Percentiles rank a stretch among this genome's conserved stretches.
These are phyloP conservation scores for Cryptophagus acutangulus DNA, from an alignment of 2,888 invertebrate species.

Conservation along the genomic window DNA sequence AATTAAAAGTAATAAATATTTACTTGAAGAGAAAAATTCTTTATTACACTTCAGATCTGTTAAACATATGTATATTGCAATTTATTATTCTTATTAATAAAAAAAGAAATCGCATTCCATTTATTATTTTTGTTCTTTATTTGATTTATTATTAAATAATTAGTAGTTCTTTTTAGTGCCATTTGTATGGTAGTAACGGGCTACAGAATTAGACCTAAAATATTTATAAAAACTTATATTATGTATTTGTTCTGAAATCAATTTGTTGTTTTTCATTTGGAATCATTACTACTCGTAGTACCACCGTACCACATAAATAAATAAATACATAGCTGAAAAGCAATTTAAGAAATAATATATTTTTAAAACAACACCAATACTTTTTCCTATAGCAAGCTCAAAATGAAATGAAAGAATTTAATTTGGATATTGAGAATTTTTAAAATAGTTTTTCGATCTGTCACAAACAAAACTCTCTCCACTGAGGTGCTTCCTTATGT, in stretches of 20 bases:
- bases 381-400: no score
- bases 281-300: background rate
- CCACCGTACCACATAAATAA: background rate
- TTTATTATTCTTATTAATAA: constrained; percentile 1
- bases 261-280: constrained; percentile 9
- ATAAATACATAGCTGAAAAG: background rate
- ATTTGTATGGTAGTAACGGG: constrained; percentile 37
- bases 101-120: constrained; percentile 36
- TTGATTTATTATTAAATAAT: no score
- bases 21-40: background rate
- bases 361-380: no score
- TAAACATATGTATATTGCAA: background rate
- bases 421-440: no score
- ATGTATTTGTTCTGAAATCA: constrained; percentile 8
- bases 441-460: no score
- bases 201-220: constrained; percentile 17
- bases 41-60: background rate
- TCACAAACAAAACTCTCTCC: no score
- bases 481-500: constrained; percentile 29
- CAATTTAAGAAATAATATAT: constrained; percentile 5
- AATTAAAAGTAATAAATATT: background rate
- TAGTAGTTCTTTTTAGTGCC: constrained; percentile 39
- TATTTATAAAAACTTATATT: constrained; percentile 11
- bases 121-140: constrained; percentile 13
- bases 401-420: no score